These are phyloP conservation scores for Darevskia mixta DNA, from an alignment of 2,797 vertebrate species.

Conservation along the genomic window DNA sequence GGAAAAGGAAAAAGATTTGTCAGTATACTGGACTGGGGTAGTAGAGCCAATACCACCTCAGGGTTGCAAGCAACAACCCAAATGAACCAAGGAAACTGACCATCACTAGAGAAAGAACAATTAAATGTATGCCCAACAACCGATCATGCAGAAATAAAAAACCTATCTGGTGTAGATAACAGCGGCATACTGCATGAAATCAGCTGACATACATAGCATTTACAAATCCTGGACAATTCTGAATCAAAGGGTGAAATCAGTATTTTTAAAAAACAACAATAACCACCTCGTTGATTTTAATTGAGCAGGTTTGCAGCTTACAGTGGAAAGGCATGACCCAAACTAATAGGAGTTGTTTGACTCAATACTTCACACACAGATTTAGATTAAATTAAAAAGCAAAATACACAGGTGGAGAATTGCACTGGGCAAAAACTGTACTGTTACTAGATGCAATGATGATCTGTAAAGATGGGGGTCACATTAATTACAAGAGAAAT, in stretches of 20 bases:
- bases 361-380: not conserved
- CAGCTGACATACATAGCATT: not conserved
- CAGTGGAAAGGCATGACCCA: not conserved
- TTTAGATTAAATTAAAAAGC: not conserved
- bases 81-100: not conserved
- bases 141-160: not conserved
- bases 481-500: not conserved
- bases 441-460: not conserved
- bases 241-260: not conserved
- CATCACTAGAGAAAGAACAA: not conserved
- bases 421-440: not conserved
- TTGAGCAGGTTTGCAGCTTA: too few relatives aligned
- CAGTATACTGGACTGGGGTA: not conserved
- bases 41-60: not conserved
- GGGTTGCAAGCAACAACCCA: too few relatives aligned
- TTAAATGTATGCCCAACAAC: not conserved
- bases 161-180: not conserved
- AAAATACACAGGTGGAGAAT: not conserved
- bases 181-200: not conserved
- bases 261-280: not conserved
- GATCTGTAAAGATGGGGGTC: not conserved
- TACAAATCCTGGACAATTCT: not conserved
- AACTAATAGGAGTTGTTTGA: not conserved
- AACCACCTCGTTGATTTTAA: not conserved
- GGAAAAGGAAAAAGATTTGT: not conserved